These are phyloP conservation scores for Craterocephalus amniculus DNA, from an alignment of 2,797 vertebrate genomes.

Conservation along the genomic window DNA sequence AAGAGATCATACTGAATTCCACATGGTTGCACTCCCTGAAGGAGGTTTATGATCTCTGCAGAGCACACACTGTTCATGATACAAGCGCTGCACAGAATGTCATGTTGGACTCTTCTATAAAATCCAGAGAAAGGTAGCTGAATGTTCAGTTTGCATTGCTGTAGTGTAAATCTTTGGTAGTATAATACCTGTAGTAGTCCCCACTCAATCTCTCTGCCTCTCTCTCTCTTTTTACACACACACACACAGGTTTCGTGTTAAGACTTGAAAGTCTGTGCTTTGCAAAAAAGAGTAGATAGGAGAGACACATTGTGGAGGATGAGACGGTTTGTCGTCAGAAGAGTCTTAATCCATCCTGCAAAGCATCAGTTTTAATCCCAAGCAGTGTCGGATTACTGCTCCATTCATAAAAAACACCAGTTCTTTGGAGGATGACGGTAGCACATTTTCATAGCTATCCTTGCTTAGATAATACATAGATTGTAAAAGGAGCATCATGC, in stretches of 20 bases:
- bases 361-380: conserved; percentile 27
- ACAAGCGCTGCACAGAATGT: conserved; percentile 2
- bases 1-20: conserved; percentile 27
- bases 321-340: conserved; percentile 12
- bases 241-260: neutral
- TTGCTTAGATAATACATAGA: conserved; percentile 8
- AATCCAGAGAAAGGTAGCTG: conserved; percentile 3
- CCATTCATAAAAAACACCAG: conserved; percentile 4
- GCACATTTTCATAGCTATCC: neutral
- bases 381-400: conserved; percentile 9
- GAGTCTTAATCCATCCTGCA: conserved; percentile 22
- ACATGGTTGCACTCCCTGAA: conserved; percentile 49
- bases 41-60: conserved; percentile 22
- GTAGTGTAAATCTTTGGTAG: neutral
- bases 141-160: conserved; percentile 5
- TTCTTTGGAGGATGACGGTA: conserved; percentile 5
- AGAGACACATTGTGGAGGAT: conserved; percentile 9
- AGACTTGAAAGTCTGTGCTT: conserved; percentile 20
- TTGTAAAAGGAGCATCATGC: neutral
- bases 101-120: conserved; percentile 13
- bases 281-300: conserved; percentile 1
- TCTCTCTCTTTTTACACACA: neutral
- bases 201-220: neutral
- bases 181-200: neutral
- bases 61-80: conserved; percentile 7